Evolutionary conservation across 2,113 vertebrate species (phyloP), one percentile per base, ranked within the genome.

Genomic region (Cephalopterus ornatus): DNA sequence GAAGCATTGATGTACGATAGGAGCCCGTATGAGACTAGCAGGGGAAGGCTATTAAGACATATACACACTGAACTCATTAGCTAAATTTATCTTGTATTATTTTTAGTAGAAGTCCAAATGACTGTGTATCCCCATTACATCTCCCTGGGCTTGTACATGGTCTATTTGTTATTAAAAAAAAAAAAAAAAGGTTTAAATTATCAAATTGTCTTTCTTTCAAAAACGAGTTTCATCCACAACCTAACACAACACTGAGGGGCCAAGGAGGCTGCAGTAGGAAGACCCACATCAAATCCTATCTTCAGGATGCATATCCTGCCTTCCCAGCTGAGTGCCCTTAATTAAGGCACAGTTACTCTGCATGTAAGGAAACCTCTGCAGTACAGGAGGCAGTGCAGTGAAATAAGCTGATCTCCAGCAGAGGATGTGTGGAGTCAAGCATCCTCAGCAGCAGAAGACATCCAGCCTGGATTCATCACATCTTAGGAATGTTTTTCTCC

Each of bases 31-130:
- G 47, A 85, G 75, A 78, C 73, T 78, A 89, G 63, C 74, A 88
- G 80, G 56, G 59, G 42, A 93, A 95, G 67, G 65, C 82, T 93
- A 73, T 91, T 92, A 49, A 94, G 66, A 78, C 41, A 30, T 74
- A 93, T 88, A 63, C 89, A 86, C 8, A 1, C 75, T 89, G 86
- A 96, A 96, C 86, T 96, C 89, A 76, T 90, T 81, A 81, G 85
- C 91, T 92, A 89, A 87, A 96, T 96, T 89, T 90, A 84, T 95
- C 96, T 79, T 9, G 24, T 44, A 75, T 91, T 95, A 95, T 95
- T 95, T 95, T 95, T 95, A 92, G 72, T 81, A 70, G 28, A 93
- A 77, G 78, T 96, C 77, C 58, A 94, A 76, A 78, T 96, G 88
- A 80, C 53, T 96, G 19, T 83, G 49, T 76, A 89, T 94, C 62